Evolutionary conservation across 2,888 invertebrate species (phyloP), one percentile per base, ranked within the genome.

Genomic region (Clitarchus hookeri): DNA sequence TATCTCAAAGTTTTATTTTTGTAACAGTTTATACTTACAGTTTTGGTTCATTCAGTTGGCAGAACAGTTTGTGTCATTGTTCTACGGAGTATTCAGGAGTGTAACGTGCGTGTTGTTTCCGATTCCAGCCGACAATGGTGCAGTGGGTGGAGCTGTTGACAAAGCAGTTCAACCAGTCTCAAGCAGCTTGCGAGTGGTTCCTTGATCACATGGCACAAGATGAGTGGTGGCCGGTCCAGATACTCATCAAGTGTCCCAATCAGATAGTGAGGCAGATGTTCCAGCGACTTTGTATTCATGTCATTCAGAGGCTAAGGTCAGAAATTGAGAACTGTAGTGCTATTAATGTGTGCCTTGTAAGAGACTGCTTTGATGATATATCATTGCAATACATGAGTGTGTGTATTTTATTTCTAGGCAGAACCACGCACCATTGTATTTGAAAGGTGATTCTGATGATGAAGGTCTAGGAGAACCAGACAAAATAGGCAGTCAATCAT

Each of bases 201-300:
- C 92, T 98, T 85, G 96, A 97, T 87, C 96, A 97, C 90, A 98
- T 98, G 98, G 97, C 98, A 0, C 94, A 96, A 87, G 96, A 98
- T 90, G 97, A 97, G 83, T 98, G 98, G 96, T 98, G 98, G 98
- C 98, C 98, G 8, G 96, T 98, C 90, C 97, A 97, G 93, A 97
- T 97, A 90, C 93, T 98, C 90, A 96, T 98, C 91, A 98, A 98
- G 92, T 98, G 98, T 92, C 98, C 98, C 54, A 98, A 98, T 93
- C 98, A 98, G 92, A 98, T 98, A 95, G 98, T 98, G 87, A 94
- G 98, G 89, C 98, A 98, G 93, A 98, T 98, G 97, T 98, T 98
- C 93, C 98, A 98, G 92, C 94, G 98, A 90, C 94, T 98, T 89
- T 97, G 98, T 90, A 97, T 98, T 91, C 98, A 98, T 91, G 98